Base-by-base conservation (phyloP, 2,888 invertebrate genomes). In the Eilema caniola region DNA sequence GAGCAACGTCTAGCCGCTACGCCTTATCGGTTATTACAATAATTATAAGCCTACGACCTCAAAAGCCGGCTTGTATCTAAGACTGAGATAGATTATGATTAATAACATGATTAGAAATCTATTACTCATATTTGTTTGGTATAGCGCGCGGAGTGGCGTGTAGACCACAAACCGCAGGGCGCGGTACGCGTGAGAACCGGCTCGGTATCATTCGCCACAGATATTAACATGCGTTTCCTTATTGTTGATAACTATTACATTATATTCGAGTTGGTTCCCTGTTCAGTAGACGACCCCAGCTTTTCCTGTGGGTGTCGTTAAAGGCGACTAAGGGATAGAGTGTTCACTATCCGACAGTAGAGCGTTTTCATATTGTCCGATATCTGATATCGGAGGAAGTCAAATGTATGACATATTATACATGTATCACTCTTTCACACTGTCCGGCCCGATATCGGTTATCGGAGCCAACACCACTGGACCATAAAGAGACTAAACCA, bases 151-250 rank as follows among this genome's bases (percentile, higher is more conserved):
- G 69, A 74, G 66, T 60, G 65, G 66, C 74, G 69, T 68, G 74
- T 67, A 74, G 62, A 77, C 80, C 83, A 68, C 81, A 80, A 69
- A 86, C 85, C 85, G 78, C 85, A 86, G 79, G 63, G 74, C 66
- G 68, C 72, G 72, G 82, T 70, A 69, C 74, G 73, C 84, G 85
- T 84, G 86, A 81, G 84, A 84, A 84, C 74, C 73, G 62, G 65
- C 73, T 33, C 61, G 66, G 31, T 65, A 68, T 67, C 65, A 53
- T 56, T 47, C 57, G 31, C 47, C 16, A 62, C 67, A 61, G 71
- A 66, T 71, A 24, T 24, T 68, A 47, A n/a, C 61, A 33, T 68
- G 71, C 66, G 70, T 78, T 81, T 71, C 81, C 79, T 73, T 60
- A 67, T 73, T 64, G 72, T 69, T 33, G 10, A 66, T 57, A 31